Conservation (phyloP, 2,888 invertebrate genomes). For the Thecophora atra region DNA sequence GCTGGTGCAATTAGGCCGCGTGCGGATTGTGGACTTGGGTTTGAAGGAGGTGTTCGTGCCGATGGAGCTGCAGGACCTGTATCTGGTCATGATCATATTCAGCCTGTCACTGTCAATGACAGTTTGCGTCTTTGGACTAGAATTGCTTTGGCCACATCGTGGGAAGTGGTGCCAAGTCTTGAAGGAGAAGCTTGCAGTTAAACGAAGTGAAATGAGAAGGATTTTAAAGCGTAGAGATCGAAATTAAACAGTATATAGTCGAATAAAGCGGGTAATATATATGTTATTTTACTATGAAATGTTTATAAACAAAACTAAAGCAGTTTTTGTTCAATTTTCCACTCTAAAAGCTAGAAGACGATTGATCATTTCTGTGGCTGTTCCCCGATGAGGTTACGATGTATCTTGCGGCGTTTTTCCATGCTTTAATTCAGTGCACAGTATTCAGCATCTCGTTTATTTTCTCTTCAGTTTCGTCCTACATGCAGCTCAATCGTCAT, state of each 20-base stretch:
- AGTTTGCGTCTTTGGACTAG: conserved; percentile 35
- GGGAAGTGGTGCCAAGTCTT: neutral
- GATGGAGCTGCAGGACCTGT: conserved; percentile 42
- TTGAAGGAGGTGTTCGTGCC: conserved; percentile 35
- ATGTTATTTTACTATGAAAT: no score
- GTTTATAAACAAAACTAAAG: no score
- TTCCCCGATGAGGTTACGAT: no score
- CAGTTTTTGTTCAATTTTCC: no score
- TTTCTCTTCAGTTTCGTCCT: neutral
- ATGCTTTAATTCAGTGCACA: no score
- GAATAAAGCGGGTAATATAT: neutral
- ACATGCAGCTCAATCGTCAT: conserved; percentile 26
- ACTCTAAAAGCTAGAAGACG: no score
- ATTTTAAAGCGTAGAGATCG: neutral
- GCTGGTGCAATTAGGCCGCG: conserved; percentile 34
- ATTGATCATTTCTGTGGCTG: no score
- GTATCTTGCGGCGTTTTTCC: no score
- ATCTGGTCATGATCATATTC: conserved; percentile 36
- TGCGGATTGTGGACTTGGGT: conserved; percentile 33
- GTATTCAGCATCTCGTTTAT: no score
- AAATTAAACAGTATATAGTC: neutral
- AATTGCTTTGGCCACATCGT: conserved; percentile 31
- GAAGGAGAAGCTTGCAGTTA: neutral
- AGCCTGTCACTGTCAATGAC: neutral
- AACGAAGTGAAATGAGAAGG: neutral